These are phyloP conservation scores for Cepphus grylle DNA, from an alignment of 2,113 vertebrate species.

Conservation along the genomic window DNA sequence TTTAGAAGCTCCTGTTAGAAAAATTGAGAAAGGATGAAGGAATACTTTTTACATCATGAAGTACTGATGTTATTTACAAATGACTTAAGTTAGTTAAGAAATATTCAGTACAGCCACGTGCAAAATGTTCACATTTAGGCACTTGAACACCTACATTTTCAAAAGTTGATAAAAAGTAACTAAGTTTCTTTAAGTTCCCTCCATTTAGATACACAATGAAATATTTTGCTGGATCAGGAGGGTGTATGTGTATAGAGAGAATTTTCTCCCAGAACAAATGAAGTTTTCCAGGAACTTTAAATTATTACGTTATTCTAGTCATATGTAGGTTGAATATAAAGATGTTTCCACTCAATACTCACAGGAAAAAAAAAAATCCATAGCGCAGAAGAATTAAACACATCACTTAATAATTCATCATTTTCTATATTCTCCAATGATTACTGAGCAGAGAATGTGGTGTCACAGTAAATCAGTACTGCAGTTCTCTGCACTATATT, in stretches of 20 bases:
- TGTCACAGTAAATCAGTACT: neutral
- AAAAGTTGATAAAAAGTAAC: neutral
- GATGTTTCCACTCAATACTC: neutral
- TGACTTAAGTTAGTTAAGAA: neutral
- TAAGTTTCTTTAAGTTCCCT: neutral
- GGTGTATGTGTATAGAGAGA: neutral
- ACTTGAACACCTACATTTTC: neutral
- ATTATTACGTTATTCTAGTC: neutral
- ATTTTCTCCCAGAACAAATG: neutral
- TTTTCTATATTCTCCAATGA: neutral
- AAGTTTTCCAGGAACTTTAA: neutral
- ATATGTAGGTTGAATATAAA: neutral
- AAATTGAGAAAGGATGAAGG: neutral
- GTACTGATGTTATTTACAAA: neutral
- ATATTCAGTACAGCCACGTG: neutral
- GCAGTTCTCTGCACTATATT: neutral
- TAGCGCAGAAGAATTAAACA: neutral
- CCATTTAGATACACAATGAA: neutral
- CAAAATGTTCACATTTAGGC: neutral
- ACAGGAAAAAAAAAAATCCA: neutral
- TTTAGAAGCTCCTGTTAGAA: conserved; percentile 78
- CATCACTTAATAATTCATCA: neutral
- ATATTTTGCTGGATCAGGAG: neutral
- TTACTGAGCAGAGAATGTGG: neutral
- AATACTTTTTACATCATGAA: neutral